These are phyloP conservation scores for Lepus townsendii DNA, from an alignment of 2,797 vertebrate genomes.

Conservation along the genomic window DNA sequence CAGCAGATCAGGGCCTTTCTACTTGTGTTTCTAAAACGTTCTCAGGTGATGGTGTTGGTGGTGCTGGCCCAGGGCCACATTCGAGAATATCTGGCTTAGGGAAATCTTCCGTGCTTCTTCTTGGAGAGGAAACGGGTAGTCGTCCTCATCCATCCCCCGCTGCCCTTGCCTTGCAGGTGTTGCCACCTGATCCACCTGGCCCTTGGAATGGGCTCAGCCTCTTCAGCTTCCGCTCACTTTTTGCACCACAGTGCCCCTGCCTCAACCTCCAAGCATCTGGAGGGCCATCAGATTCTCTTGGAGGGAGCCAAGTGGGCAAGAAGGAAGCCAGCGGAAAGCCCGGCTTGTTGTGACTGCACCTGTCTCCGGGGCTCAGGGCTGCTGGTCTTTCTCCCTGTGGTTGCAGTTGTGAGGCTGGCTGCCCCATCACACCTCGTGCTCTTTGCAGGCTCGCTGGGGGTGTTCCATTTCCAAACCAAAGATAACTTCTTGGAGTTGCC, in stretches of 20 bases:
- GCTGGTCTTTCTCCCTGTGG: not conserved
- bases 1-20: not conserved
- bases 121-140: not conserved
- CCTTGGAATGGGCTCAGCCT: not conserved
- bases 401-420: not conserved
- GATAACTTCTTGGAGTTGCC: slow-evolving; percentile 8
- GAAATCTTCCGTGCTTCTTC: not conserved
- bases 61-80: not conserved
- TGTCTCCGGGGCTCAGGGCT: not conserved
- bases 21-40: not conserved
- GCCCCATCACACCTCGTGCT: not conserved
- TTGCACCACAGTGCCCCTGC: not conserved
- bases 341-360: not conserved
- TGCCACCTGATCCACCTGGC: not conserved
- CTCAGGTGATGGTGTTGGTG: not conserved
- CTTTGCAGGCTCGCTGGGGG: not conserved
- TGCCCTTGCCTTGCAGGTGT: not conserved
- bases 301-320: not conserved
- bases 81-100: not conserved
- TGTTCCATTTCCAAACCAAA: slow-evolving; percentile 59
- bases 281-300: not conserved
- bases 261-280: not conserved
- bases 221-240: slow-evolving; percentile 13
- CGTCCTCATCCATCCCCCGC: not conserved
- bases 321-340: not conserved